phyloP scores from a whole-genome alignment of 2,797 vertebrate species.

The Helicolenus hilgendorfi region DNA sequence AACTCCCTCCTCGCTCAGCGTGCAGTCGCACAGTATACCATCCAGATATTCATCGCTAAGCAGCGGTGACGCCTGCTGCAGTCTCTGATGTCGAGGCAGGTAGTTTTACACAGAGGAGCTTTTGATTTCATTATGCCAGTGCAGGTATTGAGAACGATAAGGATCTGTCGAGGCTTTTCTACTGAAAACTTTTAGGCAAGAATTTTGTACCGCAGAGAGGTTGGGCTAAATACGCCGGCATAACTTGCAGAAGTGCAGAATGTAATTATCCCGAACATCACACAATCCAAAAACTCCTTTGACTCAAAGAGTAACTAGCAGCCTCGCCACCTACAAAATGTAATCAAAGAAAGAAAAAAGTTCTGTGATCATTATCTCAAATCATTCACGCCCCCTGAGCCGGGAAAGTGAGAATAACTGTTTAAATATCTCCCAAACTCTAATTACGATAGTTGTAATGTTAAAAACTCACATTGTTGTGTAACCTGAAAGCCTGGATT shows the following conservation, averaged over 20 bases:
- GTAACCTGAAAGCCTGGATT: neutral
- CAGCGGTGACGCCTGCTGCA: constrained; percentile 35
- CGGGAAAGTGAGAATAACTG: neutral
- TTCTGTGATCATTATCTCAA: constrained; percentile 43
- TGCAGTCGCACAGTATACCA: constrained; percentile 31
- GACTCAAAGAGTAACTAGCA: constrained; percentile 1
- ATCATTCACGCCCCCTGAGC: constrained; percentile 25
- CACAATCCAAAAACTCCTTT: neutral
- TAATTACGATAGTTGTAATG: constrained; percentile 20
- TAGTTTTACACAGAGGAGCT: constrained; percentile 43
- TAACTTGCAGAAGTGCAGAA: constrained; percentile 23
- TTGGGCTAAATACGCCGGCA: constrained; percentile 12
- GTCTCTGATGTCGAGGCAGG: constrained; percentile 56
- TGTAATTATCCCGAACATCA: constrained; percentile 52
- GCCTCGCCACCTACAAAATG: neutral
- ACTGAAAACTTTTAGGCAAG: constrained; percentile 15
- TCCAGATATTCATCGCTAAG: constrained; percentile 47
- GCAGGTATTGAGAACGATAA: constrained; percentile 21
- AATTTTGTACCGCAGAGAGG: neutral
- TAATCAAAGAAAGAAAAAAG: constrained; percentile 30
- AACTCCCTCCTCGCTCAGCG: constrained; percentile 23
- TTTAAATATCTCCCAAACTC: constrained; percentile 17
- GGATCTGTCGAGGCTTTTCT: constrained; percentile 18
- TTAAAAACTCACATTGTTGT: constrained; percentile 8
- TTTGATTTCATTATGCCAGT: constrained; percentile 50